phyloP scores from a whole-genome alignment of 2,888 invertebrate genomes.

The Meiosimyza decipiens region DNA sequence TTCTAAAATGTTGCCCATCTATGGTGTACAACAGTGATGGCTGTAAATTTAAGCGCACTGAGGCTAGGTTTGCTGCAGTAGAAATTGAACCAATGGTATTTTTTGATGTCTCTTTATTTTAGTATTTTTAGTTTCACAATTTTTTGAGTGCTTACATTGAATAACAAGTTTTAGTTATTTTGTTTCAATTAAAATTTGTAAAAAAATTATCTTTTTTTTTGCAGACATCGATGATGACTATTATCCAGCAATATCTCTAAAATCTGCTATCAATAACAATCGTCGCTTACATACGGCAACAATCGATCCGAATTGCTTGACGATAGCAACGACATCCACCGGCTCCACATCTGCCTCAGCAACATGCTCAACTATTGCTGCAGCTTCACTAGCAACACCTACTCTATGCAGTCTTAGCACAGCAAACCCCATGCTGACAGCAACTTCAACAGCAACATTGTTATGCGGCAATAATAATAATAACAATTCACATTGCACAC shows the following conservation, averaged over 20 bases:
- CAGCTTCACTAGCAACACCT: constrained; percentile 41
- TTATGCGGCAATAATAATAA: constrained; percentile 24
- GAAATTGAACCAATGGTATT: too few relatives aligned
- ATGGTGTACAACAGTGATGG: too few relatives aligned
- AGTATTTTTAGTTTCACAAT: too few relatives aligned
- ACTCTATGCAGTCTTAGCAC: constrained; percentile 28
- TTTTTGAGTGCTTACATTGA: too few relatives aligned
- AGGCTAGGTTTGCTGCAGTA: too few relatives aligned
- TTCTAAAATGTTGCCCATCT: too few relatives aligned
- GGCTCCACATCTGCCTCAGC: constrained; percentile 37
- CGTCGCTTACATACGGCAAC: constrained; percentile 50
- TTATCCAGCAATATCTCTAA: constrained; percentile 83
- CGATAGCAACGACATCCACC: constrained; percentile 43
- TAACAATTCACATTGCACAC: constrained; percentile 19
- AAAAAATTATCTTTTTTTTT: constrained; percentile 21
- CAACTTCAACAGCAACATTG: constrained; percentile 41
- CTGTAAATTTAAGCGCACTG: too few relatives aligned
- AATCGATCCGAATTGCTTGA: constrained; percentile 59
- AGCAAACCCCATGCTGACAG: constrained; percentile 44
- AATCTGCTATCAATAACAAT: constrained; percentile 69
- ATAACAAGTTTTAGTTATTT: too few relatives aligned
- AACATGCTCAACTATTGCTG: constrained; percentile 24
- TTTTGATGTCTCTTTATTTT: too few relatives aligned
- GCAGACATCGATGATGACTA: constrained; percentile 92
- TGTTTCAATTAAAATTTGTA: too few relatives aligned